Evolutionary conservation across 2,113 vertebrate genomes (phyloP).

Genomic region (Aptenodytes forsteri): DNA sequence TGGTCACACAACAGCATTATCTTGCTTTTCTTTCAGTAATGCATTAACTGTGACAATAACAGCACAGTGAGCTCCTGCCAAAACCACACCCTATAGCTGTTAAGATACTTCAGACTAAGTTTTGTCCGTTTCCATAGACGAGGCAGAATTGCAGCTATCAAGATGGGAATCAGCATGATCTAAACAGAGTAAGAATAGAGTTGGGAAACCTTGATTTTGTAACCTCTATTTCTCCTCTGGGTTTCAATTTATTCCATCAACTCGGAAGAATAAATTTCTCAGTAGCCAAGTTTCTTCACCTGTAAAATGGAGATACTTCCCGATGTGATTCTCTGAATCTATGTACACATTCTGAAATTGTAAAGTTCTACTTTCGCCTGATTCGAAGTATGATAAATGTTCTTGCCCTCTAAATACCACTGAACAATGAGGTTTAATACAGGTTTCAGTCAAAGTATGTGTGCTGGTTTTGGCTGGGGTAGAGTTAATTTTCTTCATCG

Average conservation of each 20-base stretch:
- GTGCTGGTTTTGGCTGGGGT: no score
- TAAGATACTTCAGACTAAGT: not conserved
- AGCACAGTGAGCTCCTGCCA: not conserved
- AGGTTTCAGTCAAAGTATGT: not conserved
- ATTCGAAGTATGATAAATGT: not conserved
- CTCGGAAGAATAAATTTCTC: not conserved
- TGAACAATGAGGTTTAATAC: not conserved
- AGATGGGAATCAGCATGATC: not conserved
- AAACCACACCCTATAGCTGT: not conserved
- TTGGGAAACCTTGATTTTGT: not conserved
- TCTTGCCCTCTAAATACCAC: not conserved
- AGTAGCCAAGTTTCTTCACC: not conserved
- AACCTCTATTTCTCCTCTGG: not conserved
- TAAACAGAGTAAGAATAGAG: not conserved
- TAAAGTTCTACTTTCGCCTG: not conserved
- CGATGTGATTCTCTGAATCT: not conserved
- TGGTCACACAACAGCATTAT: not conserved
- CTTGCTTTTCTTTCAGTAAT: not conserved
- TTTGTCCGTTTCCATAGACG: not conserved
- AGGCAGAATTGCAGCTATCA: not conserved
- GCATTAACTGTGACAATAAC: not conserved
- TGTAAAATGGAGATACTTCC: not conserved
- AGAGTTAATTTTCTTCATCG: no score
- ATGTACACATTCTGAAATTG: not conserved
- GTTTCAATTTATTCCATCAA: not conserved